Evolutionary conservation across 1,140 invertebrate genomes (phyloP).

Genomic region (Tetragonula clypearis): DNA sequence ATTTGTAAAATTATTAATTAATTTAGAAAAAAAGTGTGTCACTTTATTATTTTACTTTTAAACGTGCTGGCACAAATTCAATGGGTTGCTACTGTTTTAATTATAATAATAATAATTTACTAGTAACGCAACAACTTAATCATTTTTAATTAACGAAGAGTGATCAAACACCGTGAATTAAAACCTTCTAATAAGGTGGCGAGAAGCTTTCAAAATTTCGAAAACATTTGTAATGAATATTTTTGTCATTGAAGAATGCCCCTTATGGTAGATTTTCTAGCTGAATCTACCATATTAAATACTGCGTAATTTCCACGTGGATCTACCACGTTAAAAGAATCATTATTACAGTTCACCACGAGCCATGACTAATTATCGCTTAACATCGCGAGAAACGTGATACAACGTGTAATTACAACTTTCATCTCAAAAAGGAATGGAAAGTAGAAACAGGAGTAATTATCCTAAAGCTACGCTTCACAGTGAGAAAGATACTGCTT

Average conservation of each 20-base stretch:
- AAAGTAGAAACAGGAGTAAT: slow-evolving; percentile 7
- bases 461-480: background rate
- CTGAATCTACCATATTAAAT: background rate
- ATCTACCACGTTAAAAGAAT: background rate
- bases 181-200: background rate
- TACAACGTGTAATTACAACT: background rate
- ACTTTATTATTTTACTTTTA: no score
- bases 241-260: background rate
- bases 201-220: background rate
- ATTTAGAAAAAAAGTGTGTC: no score
- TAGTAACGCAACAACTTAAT: background rate
- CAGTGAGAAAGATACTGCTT: background rate
- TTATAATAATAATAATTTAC: background rate
- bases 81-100: no score
- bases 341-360: background rate
- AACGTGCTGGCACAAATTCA: no score
- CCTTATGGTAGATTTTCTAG: background rate
- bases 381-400: background rate
- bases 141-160: background rate
- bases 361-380: background rate
- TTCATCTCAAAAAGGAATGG: background rate
- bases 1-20: no score
- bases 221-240: background rate
- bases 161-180: background rate
- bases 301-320: background rate